Conservation (phyloP, 2,113 vertebrate species). For the Balaenoptera acutorostrata region DNA sequence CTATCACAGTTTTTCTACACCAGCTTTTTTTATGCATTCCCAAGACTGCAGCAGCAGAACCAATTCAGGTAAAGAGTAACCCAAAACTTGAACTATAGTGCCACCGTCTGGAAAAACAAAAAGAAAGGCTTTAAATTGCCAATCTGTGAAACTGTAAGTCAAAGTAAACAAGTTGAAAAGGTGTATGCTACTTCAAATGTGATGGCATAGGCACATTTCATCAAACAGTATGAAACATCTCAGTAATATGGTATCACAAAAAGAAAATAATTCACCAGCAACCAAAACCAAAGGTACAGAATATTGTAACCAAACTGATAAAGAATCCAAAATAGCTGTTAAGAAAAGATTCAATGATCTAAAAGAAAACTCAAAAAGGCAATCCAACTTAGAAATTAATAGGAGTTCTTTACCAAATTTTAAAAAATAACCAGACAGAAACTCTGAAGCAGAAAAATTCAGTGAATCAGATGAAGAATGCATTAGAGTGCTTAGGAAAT, state of each 20-base stretch:
- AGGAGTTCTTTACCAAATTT: background rate
- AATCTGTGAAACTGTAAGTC: background rate
- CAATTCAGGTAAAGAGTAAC: background rate
- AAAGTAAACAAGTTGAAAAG: background rate
- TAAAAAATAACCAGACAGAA: background rate
- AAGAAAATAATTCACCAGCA: background rate
- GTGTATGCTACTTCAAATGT: background rate
- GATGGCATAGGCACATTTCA: background rate
- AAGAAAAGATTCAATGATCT: background rate
- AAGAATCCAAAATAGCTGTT: background rate
- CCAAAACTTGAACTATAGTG: background rate
- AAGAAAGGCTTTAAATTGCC: background rate
- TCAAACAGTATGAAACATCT: too few species aligned
- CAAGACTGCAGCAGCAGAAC: background rate
- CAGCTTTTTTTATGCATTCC: background rate
- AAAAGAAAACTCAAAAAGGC: background rate
- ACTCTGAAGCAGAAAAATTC: background rate
- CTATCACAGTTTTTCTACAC: background rate
- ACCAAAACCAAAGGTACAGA: background rate
- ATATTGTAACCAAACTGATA: background rate
- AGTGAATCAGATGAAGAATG: background rate
- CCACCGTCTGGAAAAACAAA: background rate
- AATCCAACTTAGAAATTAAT: background rate
- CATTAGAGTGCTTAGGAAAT: background rate
- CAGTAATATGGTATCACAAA: background rate